Percentiles rank a stretch among this genome's conserved stretches.
phyloP scores from a whole-genome alignment of 2,797 vertebrate genomes.

The Dallia pectoralis region DNA sequence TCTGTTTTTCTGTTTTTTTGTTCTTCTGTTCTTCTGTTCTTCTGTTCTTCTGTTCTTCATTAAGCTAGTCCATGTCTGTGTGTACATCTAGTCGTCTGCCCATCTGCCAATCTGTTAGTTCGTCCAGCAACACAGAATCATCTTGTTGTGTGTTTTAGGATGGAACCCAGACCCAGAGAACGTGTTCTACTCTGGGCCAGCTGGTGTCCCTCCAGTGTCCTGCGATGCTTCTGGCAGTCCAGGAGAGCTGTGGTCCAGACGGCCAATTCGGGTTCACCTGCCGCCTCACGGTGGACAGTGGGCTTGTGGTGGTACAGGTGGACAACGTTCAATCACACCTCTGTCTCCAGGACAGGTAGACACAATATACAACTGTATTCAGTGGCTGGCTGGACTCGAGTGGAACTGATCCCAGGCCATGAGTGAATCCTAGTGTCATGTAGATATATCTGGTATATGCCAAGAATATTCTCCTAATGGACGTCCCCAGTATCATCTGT shows the following conservation, averaged over 20 bases:
- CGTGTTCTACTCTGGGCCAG: slow-evolving; percentile 61
- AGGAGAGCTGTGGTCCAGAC: slow-evolving; percentile 51
- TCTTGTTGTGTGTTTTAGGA: slow-evolving; percentile 54
- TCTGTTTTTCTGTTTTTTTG: no score
- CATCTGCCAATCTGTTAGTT: not conserved
- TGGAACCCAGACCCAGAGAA: slow-evolving; percentile 38
- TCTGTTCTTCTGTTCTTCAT: no score
- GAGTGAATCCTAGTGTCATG: no score
- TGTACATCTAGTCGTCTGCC: not conserved
- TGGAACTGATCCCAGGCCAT: no score
- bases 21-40: not conserved
- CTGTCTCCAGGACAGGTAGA: slow-evolving; percentile 69
- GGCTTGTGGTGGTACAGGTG: slow-evolving; percentile 61
- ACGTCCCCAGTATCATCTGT: no score
- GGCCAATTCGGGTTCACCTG: slow-evolving; percentile 66
- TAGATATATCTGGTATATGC: no score
- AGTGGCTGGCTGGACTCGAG: no score
- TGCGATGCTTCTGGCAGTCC: slow-evolving; percentile 66
- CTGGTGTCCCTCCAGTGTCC: slow-evolving; percentile 69
- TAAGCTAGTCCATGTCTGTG: no score
- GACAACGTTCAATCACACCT: slow-evolving; percentile 58
- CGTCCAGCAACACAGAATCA: not conserved
- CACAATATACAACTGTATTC: no score
- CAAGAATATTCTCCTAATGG: no score
- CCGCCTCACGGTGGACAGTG: slow-evolving; percentile 45